Evolutionary conservation across 2,888 invertebrate species (phyloP).

Genomic region (Anaspis maculata): DNA sequence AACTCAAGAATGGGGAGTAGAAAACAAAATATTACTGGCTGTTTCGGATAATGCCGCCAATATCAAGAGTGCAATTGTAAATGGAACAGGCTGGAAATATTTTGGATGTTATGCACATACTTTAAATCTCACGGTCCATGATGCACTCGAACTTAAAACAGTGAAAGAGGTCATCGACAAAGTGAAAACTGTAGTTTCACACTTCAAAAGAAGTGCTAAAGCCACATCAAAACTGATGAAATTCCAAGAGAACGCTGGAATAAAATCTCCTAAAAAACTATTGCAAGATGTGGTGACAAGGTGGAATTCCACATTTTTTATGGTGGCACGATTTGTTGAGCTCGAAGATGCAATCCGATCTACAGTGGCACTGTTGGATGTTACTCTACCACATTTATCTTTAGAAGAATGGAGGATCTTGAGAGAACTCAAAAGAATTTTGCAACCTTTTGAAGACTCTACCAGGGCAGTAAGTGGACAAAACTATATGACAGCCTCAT

Average conservation of each 20-base stretch:
- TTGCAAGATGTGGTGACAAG: slow-evolving; percentile 18
- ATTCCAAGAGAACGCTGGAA: slow-evolving; percentile 5
- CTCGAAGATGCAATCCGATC: slow-evolving; percentile 16
- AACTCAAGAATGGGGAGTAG: slow-evolving; percentile 13
- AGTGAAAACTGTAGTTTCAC: slow-evolving; percentile 10
- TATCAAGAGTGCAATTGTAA: slow-evolving; percentile 20
- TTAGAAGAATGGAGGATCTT: slow-evolving; percentile 15
- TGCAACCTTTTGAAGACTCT: slow-evolving; percentile 22
- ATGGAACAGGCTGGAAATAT: slow-evolving; percentile 16
- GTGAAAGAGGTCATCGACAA: neutral
- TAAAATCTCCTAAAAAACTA: slow-evolving; percentile 14
- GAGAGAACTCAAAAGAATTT: slow-evolving; percentile 17
- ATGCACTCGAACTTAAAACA: slow-evolving; percentile 9
- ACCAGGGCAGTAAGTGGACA: slow-evolving; percentile 22
- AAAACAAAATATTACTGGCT: slow-evolving; percentile 18
- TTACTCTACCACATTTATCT: slow-evolving; percentile 13
- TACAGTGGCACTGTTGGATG: slow-evolving; percentile 17
- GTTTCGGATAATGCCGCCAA: slow-evolving; percentile 27
- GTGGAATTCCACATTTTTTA: slow-evolving; percentile 19
- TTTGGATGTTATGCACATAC: slow-evolving; percentile 26
- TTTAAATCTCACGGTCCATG: slow-evolving; percentile 24
- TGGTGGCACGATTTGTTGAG: slow-evolving; percentile 18
- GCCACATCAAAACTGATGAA: slow-evolving; percentile 6
- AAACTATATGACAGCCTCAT: slow-evolving; percentile 18
- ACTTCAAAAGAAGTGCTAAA: slow-evolving; percentile 12